Conservation (phyloP, 1,140 invertebrate genomes). For the Drosophila pseudoobscura region DNA sequence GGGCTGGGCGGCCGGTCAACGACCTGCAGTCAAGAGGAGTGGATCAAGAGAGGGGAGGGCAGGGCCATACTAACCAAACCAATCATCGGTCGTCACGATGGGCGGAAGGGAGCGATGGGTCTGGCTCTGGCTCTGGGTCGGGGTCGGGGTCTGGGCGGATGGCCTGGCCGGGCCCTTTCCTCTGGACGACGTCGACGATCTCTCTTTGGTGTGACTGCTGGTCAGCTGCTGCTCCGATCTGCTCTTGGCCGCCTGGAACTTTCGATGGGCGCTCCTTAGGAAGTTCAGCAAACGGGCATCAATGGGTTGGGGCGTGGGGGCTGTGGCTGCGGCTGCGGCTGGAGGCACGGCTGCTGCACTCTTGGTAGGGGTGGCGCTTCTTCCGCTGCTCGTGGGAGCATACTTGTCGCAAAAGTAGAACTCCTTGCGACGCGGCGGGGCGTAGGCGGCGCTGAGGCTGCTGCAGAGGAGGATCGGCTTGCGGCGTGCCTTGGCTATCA, state of each 20-base stretch:
- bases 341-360: background rate
- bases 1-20: background rate
- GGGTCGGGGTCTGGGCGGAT: background rate
- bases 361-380: background rate
- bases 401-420: constrained; percentile 77
- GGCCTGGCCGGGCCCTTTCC: constrained; percentile 8
- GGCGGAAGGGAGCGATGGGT: constrained; percentile 43
- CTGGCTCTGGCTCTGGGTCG: constrained; percentile 13
- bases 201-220: constrained; percentile 51
- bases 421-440: constrained; percentile 62
- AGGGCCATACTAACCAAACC: constrained; percentile 75
- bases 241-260: constrained; percentile 54
- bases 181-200: constrained; percentile 28
- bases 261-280: constrained; percentile 61
- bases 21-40: background rate
- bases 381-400: constrained; percentile 28
- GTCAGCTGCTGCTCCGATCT: constrained; percentile 20
- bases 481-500: constrained; percentile 60
- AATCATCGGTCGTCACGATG: constrained; percentile 66
- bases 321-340: constrained; percentile 4
- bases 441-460: constrained; percentile 68
- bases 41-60: constrained; percentile 7
- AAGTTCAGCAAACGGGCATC: constrained; percentile 68
- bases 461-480: constrained; percentile 66
- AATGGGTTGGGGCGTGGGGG: constrained; percentile 39